These are phyloP conservation scores for Somateria mollissima DNA, from an alignment of 2,797 vertebrate species.

Conservation along the genomic window DNA sequence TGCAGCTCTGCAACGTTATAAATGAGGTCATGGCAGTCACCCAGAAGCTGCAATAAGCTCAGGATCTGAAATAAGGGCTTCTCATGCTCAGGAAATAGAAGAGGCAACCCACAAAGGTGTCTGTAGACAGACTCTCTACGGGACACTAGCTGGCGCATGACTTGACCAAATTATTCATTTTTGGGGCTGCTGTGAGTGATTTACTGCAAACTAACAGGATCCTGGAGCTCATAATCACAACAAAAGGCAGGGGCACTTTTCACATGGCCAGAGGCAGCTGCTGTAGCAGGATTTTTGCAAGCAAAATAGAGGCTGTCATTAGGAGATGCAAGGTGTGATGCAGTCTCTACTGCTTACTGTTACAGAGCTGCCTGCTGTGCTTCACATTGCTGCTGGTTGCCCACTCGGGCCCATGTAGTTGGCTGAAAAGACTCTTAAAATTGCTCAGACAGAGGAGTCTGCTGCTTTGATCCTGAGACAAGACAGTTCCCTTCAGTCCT, in stretches of 20 bases:
- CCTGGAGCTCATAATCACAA: constrained; percentile 45
- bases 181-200: constrained; percentile 66
- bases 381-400: background rate
- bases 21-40: constrained; percentile 66
- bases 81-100: constrained; percentile 76
- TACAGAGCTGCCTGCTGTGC: constrained; percentile 13
- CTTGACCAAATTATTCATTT: constrained; percentile 64
- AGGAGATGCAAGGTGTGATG: background rate
- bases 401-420: background rate
- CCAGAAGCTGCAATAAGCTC: constrained; percentile 72
- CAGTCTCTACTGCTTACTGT: background rate
- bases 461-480: constrained; percentile 13
- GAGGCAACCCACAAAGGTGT: constrained; percentile 74
- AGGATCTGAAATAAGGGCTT: constrained; percentile 69
- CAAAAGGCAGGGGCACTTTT: constrained; percentile 1
- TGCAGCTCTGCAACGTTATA: background rate
- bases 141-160: constrained; percentile 53
- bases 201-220: constrained; percentile 36
- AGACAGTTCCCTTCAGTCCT: background rate
- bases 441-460: background rate
- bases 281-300: background rate
- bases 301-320: background rate
- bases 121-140: constrained; percentile 75
- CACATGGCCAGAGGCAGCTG: background rate
- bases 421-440: background rate